phyloP scores from a whole-genome alignment of 2,888 invertebrate species.

The Achlya flavicornis region DNA sequence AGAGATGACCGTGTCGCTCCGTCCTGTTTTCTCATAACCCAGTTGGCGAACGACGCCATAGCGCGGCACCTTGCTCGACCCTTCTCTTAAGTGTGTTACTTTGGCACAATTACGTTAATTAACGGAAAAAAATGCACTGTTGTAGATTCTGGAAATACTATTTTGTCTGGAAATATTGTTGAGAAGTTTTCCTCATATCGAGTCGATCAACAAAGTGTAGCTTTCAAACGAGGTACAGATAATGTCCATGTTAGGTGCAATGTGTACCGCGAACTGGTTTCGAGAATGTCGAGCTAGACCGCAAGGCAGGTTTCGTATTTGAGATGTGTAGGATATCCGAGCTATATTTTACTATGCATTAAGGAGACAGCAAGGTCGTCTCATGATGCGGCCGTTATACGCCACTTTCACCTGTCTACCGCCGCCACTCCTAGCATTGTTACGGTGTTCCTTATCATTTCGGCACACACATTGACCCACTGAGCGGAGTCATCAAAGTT shows the following conservation, averaged over 20 bases:
- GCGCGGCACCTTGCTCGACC: constrained; percentile 59
- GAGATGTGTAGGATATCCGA: constrained; percentile 30
- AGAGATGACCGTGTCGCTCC: constrained; percentile 45
- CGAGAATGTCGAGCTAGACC: not conserved
- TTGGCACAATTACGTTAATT: constrained; percentile 49
- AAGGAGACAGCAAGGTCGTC: constrained; percentile 66
- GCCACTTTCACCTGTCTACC: constrained; percentile 69
- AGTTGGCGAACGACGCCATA: constrained; percentile 59
- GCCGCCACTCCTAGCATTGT: constrained; percentile 32
- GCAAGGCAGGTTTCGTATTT: not conserved
- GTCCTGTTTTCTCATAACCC: constrained; percentile 60
- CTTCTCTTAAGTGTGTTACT: constrained; percentile 56
- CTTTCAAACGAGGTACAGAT: not conserved
- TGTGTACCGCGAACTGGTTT: not conserved
- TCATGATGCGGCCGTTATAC: constrained; percentile 42
- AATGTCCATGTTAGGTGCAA: not conserved
- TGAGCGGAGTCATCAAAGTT: constrained; percentile 26
- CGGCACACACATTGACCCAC: constrained; percentile 31
- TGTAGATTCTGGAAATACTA: not conserved
- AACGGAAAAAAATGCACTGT: constrained; percentile 29
- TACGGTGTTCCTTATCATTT: constrained; percentile 15
- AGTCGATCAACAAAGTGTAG: not conserved
- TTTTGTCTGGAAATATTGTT: not conserved
- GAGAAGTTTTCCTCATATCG: not conserved
- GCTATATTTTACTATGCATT: constrained; percentile 40